Evolutionary conservation across 2,113 vertebrate genomes (phyloP).

Genomic region (Zapus hudsonius): DNA sequence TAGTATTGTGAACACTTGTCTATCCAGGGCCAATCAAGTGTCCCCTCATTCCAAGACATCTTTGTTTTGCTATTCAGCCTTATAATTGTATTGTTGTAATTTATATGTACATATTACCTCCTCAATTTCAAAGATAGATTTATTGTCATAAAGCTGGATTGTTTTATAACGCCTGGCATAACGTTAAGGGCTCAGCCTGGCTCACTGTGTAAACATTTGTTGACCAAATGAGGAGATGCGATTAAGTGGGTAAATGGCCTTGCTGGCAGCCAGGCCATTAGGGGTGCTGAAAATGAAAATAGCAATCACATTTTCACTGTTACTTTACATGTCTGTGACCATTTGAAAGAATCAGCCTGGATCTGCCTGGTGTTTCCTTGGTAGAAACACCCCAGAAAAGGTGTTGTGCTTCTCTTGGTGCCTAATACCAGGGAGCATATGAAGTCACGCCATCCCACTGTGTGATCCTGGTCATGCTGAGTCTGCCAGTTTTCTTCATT

Average conservation of each 20-base stretch:
- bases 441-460: fast-evolving
- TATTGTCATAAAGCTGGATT: neutral
- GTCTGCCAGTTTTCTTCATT: neutral
- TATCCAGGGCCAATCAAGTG: neutral
- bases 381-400: neutral
- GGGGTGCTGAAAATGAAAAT: neutral
- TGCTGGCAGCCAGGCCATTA: neutral
- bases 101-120: neutral
- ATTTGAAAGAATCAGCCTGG: neutral
- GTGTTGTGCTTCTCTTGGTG: neutral
- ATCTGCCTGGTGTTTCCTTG: neutral
- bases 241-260: neutral
- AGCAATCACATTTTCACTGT: neutral
- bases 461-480: neutral
- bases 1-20: neutral
- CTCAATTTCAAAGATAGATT: neutral
- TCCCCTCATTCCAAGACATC: neutral
- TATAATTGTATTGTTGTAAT: neutral
- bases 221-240: neutral
- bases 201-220: neutral
- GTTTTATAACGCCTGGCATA: neutral
- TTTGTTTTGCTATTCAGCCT: neutral
- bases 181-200: neutral
- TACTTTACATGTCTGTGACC: neutral
- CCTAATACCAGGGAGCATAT: too few species aligned